phyloP scores from a whole-genome alignment of 2,888 invertebrate species.

The Euproctis similis region DNA sequence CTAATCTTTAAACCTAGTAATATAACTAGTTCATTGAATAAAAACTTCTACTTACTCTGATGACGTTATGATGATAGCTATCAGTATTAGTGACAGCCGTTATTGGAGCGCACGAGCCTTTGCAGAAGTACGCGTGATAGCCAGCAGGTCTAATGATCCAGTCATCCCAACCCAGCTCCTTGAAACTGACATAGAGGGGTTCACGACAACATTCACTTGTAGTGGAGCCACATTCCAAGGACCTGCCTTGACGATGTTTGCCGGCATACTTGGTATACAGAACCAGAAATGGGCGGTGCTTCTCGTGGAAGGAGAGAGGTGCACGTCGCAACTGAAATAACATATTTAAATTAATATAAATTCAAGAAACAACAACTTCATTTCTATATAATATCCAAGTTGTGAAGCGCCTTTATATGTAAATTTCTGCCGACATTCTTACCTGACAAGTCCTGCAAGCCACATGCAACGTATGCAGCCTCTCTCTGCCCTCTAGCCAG shows the following conservation, averaged over 20 bases:
- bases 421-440: neutral
- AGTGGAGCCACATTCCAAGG: slow-evolving; percentile 79
- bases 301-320: slow-evolving; percentile 82
- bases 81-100: slow-evolving; percentile 79
- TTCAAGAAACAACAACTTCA: too few relatives aligned
- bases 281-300: slow-evolving; percentile 84
- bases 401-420: too few relatives aligned
- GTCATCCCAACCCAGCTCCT: slow-evolving; percentile 90
- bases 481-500: slow-evolving; percentile 82
- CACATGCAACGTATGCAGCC: slow-evolving; percentile 83
- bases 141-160: slow-evolving; percentile 90
- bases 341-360: neutral
- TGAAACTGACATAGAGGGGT: slow-evolving; percentile 87
- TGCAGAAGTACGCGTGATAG: slow-evolving; percentile 92
- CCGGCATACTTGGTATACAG: slow-evolving; percentile 85
- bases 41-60: slow-evolving; percentile 77
- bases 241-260: slow-evolving; percentile 77
- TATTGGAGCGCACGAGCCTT: slow-evolving; percentile 85
- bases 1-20: neutral
- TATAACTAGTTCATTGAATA: neutral
- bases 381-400: too few relatives aligned
- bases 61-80: slow-evolving; percentile 81
- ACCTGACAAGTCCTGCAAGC: slow-evolving; percentile 86
- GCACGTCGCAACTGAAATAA: slow-evolving; percentile 70
- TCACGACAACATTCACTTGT: slow-evolving; percentile 89